phyloP scores from a whole-genome alignment of 2,113 vertebrate species.

The Tor tambroides region DNA sequence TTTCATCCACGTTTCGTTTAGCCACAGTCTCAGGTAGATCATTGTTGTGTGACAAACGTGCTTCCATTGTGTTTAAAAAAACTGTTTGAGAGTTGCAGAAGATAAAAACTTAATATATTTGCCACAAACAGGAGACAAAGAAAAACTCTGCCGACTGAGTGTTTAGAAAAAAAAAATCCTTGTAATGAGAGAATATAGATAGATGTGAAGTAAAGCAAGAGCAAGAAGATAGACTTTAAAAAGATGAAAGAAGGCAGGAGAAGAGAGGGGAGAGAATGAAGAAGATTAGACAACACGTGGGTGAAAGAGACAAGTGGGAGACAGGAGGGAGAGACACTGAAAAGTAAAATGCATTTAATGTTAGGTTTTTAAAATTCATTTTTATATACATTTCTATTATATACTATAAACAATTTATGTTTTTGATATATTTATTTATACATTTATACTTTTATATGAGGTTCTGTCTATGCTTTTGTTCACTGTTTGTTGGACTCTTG shows the following conservation, averaged over 20 bases:
- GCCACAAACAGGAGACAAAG: conserved; percentile 1
- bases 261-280: neutral
- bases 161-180: neutral
- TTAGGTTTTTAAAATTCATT: neutral
- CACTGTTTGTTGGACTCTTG: neutral
- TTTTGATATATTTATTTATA: too few species aligned
- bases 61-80: conserved; percentile 1
- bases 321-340: neutral
- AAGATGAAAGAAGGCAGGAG: conserved; percentile 2
- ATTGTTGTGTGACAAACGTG: conserved; percentile 21
- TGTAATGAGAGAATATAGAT: neutral
- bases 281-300: neutral
- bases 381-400: neutral
- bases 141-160: neutral
- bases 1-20: neutral
- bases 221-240: conserved; percentile 1
- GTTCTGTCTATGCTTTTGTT: too few species aligned
- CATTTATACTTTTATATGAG: too few species aligned
- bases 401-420: too few species aligned
- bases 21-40: conserved; percentile 1
- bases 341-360: neutral
- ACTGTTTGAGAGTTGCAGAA: neutral
- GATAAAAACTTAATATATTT: conserved; percentile 2
- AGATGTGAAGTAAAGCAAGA: neutral
- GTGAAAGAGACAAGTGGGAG: conserved; percentile 1